Evolutionary conservation across 2,888 invertebrate genomes (phyloP).

Genomic region (Tanypteryx hageni): DNA sequence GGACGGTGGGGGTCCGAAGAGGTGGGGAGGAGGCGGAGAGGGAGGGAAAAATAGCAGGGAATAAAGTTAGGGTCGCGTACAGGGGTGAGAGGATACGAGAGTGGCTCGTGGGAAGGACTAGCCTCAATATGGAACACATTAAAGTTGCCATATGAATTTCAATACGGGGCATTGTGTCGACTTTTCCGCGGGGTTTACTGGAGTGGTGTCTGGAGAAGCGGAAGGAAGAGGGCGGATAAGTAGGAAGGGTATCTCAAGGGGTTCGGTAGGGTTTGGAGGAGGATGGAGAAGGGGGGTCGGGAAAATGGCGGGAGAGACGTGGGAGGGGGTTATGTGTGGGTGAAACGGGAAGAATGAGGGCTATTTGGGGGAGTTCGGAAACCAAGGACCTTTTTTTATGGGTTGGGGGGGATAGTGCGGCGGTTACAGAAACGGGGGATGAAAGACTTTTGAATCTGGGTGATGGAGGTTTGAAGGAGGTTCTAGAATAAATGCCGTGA

Average conservation of each 20-base stretch:
- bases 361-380: not conserved
- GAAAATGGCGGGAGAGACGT: no score
- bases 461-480: no score
- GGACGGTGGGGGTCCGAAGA: not conserved
- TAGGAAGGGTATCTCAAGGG: not conserved
- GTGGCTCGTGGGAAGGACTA: not conserved
- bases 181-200: not conserved
- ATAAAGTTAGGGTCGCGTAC: not conserved
- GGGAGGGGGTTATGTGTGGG: not conserved
- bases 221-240: not conserved
- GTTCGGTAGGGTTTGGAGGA: not conserved
- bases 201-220: not conserved
- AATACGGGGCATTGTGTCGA: slow-evolving; percentile 19
- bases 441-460: no score
- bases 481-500: no score
- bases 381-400: not conserved
- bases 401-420: not conserved
- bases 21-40: not conserved
- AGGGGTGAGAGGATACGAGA: slow-evolving; percentile 16
- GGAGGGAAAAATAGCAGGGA: not conserved
- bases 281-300: not conserved
- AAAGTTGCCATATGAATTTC: slow-evolving; percentile 29
- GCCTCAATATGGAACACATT: slow-evolving; percentile 22
- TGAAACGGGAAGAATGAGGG: not conserved
- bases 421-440: no score